Base-by-base conservation (phyloP, 2,797 vertebrate genomes). In the Heteromormyrus szaboi region DNA sequence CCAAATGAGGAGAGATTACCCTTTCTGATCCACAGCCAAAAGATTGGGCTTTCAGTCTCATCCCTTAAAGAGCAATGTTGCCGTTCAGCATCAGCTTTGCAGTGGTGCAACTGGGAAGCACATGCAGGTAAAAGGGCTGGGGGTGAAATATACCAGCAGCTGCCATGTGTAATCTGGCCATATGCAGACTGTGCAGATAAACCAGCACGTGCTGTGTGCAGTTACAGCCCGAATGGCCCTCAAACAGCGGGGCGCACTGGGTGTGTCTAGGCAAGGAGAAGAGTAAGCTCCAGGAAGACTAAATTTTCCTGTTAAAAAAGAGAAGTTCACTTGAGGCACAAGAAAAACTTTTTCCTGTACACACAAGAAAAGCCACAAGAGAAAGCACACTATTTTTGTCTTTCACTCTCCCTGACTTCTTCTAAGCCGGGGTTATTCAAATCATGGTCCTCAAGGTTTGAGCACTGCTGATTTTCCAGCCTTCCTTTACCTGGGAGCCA, bases 1-100 rank as follows among this genome's bases (percentile, higher is more conserved):
- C 85, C 85, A 86, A 44, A 86, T 29, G 33, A 86, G 51, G 51
- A 86, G 53, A 41, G 85, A 59, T 86, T 86, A 86, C 33, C 51
- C 85, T 85, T 48, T n/a, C 33, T 86, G 85, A 56, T 86, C 53
- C 33, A 37, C 33, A 33, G 51, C 29, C 85, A 41, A 33, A 86
- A 41, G 53, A 33, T 41, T 86, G 51, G 7, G 54, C 85, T 56
- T 59, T 56, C 53, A 37, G 53, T 86, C 85, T 86, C 51, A 37
- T 59, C 48, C 25, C 81, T 11, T 51, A 29, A 79, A 81, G 22
- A 46, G 37, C 9, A 50, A 22, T 41, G 33, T 6, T 62, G 51
- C 14, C 53, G 41, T 86, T 86, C 6, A 53, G 8, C 19, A n/a
- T 41, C 37, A n/a, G 17, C 53, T 44, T 54, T 37, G 68, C 68